phyloP scores from a whole-genome alignment of 2,888 invertebrate species.

The Oeneis ivallda region DNA sequence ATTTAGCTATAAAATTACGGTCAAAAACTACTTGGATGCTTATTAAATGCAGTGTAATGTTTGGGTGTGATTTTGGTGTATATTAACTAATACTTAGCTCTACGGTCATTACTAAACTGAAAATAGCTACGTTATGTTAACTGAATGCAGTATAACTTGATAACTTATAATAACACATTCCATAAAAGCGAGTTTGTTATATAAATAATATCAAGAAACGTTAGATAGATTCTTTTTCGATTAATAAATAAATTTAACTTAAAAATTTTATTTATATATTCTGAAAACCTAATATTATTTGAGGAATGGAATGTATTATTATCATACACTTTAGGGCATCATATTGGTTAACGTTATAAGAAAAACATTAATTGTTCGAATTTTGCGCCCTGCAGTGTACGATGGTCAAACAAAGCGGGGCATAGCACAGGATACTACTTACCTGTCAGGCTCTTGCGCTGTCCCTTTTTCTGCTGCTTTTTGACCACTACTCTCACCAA shows the following conservation, averaged over 20 bases:
- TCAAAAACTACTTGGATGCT: constrained; percentile 18
- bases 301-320: constrained; percentile 9
- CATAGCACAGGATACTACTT: constrained; percentile 82
- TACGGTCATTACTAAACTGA: not conserved
- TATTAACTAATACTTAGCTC: constrained; percentile 2
- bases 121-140: not conserved
- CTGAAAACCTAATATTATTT: too few species aligned
- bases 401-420: constrained; percentile 60
- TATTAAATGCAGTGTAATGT: constrained; percentile 27
- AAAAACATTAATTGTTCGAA: not conserved
- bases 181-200: not conserved
- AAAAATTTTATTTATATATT: too few species aligned
- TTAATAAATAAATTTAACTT: not conserved
- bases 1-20: constrained; percentile 9
- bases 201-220: too few species aligned
- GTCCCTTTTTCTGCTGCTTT: constrained; percentile 94
- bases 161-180: constrained; percentile 18
- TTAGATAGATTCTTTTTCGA: not conserved
- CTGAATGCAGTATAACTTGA: not conserved
- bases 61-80: constrained; percentile 21
- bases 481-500: constrained; percentile 90
- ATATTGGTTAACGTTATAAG: too few species aligned
- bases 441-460: constrained; percentile 92
- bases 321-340: constrained; percentile 23
- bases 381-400: constrained; percentile 63